Conservation (phyloP, 92 coral and sea anemone genomes). For the Desmophyllum pertusum region DNA sequence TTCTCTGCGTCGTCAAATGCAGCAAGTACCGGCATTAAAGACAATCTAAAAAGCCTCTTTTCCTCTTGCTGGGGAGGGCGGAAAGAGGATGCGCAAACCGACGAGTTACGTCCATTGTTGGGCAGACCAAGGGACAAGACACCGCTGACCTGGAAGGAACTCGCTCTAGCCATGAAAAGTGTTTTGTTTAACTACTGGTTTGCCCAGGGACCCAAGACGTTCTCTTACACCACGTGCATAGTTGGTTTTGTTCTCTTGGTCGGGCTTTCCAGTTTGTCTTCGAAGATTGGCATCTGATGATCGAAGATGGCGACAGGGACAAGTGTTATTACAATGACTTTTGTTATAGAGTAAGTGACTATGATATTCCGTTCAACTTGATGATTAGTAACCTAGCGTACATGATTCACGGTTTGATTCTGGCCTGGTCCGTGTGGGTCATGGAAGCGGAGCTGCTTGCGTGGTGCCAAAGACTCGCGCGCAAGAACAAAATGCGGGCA, state of each 20-base stretch:
- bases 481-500: neutral
- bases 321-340: slow-evolving; percentile 91
- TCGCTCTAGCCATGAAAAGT: slow-evolving; percentile 60
- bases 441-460: slow-evolving; percentile 89
- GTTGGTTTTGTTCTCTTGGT: slow-evolving; percentile 90
- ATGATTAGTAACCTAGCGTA: slow-evolving; percentile 92
- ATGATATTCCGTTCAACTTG: slow-evolving; percentile 86
- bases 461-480: slow-evolving; percentile 63
- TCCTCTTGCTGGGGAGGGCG: slow-evolving; percentile 36
- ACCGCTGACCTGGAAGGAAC: slow-evolving; percentile 41
- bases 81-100: slow-evolving; percentile 9
- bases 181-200: slow-evolving; percentile 72
- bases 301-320: slow-evolving; percentile 79
- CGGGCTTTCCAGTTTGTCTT: slow-evolving; percentile 95
- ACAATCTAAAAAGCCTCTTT: slow-evolving; percentile 33
- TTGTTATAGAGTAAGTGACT: slow-evolving; percentile 76
- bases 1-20: neutral
- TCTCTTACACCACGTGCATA: slow-evolving; percentile 84
- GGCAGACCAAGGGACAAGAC: slow-evolving; percentile 21
- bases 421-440: slow-evolving; percentile 85
- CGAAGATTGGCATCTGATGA: slow-evolving; percentile 85
- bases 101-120: slow-evolving; percentile 69
- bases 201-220: slow-evolving; percentile 68
- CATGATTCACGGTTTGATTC: slow-evolving; percentile 84
- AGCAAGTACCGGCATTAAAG: slow-evolving; percentile 6